These are phyloP conservation scores for Scarus forsteni DNA, from an alignment of 2,797 vertebrate genomes.

Conservation along the genomic window DNA sequence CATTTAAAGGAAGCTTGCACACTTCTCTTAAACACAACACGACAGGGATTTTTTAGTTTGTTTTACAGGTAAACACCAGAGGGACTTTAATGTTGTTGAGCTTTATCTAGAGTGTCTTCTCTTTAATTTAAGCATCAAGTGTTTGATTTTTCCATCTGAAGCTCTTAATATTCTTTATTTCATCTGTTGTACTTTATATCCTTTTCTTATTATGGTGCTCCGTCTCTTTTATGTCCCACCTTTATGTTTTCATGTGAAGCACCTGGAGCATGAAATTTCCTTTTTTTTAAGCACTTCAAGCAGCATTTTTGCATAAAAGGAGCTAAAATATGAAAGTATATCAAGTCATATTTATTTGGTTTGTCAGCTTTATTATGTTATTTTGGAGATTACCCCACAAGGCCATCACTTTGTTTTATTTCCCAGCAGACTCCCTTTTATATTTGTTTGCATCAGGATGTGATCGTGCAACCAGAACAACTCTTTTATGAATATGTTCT, in stretches of 20 bases:
- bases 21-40: too few species aligned
- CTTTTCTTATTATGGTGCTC: background rate
- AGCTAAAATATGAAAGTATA: background rate
- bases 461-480: background rate
- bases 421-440: background rate
- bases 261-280: background rate
- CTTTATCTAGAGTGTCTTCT: background rate
- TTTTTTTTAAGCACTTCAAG: background rate
- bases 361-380: background rate
- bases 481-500: background rate
- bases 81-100: background rate
- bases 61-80: too few species aligned
- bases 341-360: background rate
- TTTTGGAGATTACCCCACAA: too few species aligned
- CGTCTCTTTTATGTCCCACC: background rate
- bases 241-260: background rate
- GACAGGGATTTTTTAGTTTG: too few species aligned
- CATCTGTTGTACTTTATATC: background rate
- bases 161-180: background rate
- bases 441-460: background rate
- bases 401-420: background rate
- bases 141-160: background rate
- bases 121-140: background rate
- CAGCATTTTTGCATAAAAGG: background rate
- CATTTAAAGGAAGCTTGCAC: too few species aligned